Conservation (phyloP, 2,113 vertebrate species). For the Silurus meridionalis region DNA sequence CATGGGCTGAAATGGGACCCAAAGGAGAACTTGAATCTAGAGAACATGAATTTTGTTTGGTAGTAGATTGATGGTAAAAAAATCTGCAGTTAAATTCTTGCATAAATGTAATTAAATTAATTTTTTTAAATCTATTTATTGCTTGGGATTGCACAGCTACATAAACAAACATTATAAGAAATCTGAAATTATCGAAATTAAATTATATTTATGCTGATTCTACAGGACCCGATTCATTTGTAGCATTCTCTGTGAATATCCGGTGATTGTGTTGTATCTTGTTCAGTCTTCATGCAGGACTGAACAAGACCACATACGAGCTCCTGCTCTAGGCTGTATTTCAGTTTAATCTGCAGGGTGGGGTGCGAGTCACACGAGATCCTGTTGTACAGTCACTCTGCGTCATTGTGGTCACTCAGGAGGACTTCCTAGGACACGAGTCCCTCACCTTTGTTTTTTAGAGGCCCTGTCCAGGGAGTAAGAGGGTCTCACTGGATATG, state of each 20-base stretch:
- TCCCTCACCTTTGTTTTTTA: not conserved
- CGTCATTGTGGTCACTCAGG: conserved; percentile 42
- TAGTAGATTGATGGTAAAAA: not conserved
- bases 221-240: not conserved
- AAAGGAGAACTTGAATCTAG: not conserved
- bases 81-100: not conserved
- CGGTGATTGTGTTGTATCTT: not conserved
- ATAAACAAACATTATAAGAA: not conserved
- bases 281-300: conserved; percentile 9
- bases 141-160: not conserved
- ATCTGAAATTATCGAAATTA: not conserved
- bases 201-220: not conserved
- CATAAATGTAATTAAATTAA: not conserved
- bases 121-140: no score
- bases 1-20: conserved; percentile 2
- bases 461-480: not conserved
- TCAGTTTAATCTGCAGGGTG: conserved; percentile 29
- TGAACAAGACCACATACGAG: not conserved
- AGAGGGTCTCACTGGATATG: not conserved
- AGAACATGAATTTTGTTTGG: not conserved
- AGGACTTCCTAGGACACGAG: conserved; percentile 18
- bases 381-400: conserved; percentile 1
- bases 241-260: not conserved
- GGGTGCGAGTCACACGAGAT: conserved; percentile 4
- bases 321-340: not conserved